Base-by-base conservation (phyloP, 37 sponge, comb jelly and placozoan genomes). In the Agelas oroides region DNA sequence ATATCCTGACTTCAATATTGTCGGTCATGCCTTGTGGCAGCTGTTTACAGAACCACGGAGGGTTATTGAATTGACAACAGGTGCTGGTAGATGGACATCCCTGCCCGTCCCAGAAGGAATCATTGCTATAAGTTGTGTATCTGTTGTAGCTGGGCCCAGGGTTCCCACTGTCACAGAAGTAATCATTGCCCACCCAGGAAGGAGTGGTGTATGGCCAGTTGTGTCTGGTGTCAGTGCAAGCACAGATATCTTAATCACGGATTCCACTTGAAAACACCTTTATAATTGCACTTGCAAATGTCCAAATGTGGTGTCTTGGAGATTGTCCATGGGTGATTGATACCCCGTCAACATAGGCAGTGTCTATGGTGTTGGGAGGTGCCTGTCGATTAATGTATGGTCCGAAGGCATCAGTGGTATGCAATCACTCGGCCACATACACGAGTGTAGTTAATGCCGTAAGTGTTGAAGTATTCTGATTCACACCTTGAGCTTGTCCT, bases 91-190 rank as follows among this genome's bases (percentile, higher is more conserved):
- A 24, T 14, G 54, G 11, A 63, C 80, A 79, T 13, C 65, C 65
- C 0, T 5, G 31, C 27, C 53, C 40, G 31, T 79, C 80, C 80
- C 80, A 79, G 30, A 79, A 31, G 31, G 80, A 67, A 37, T 79
- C 80, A 63, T 65, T 38, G 30, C 15, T 19, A 27, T 39, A 66
- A 20, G 14, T 18, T 8, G 6, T 6, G 38, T 8, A 1, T 2
- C 19, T 5, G 14, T 3, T 18, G 3, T 3, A 3, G 35, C 14
- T 1, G 8, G 53, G 30, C 40, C 1, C 19, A 20, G 30, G 17
- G 18, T 37, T 53, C 0, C 66, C 59, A 15, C 63, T 61, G 14
- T 79, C 80, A 37, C 80, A 79, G 68, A 65, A 79, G 53, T 79
- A 79, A 54, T 79, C n/a, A 24, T 79, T 28, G 19, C 65, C 65